These are phyloP conservation scores for Chymomyza procnemis DNA, from an alignment of 2,888 invertebrate species.

Conservation along the genomic window DNA sequence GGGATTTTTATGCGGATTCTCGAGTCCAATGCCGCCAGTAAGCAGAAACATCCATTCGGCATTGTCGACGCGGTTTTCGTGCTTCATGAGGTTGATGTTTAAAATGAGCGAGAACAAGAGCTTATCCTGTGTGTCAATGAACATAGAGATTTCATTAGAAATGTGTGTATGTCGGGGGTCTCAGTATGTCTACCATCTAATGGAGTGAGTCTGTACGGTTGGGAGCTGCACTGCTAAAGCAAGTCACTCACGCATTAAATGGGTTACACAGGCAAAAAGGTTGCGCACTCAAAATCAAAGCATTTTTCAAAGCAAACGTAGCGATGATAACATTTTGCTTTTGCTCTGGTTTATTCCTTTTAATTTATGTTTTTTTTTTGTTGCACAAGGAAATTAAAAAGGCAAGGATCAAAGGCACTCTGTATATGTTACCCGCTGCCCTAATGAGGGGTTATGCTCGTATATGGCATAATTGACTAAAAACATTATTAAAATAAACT, in stretches of 20 bases:
- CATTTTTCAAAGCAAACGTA: conserved; percentile 26
- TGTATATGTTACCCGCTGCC: conserved; percentile 4
- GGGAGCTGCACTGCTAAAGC: not conserved
- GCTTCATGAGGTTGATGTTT: conserved; percentile 85
- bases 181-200: not conserved
- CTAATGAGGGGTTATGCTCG: not conserved
- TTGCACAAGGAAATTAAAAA: conserved; percentile 44
- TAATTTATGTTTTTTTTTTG: conserved; percentile 7
- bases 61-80: conserved; percentile 81
- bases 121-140: conserved; percentile 84
- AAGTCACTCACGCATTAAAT: conserved; percentile 48
- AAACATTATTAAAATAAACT: conserved; percentile 45
- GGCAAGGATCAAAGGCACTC: conserved; percentile 50
- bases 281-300: conserved; percentile 47
- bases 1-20: conserved; percentile 86
- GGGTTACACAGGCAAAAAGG: conserved; percentile 39
- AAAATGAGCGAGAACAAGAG: conserved; percentile 90
- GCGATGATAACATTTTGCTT: conserved; percentile 32
- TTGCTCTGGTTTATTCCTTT: conserved; percentile 1
- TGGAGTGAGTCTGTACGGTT: not conserved
- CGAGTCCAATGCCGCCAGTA: conserved; percentile 90
- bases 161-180: not conserved
- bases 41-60: conserved; percentile 91
- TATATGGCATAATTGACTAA: conserved; percentile 59
- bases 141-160: conserved; percentile 43